Conservation (phyloP, 2,113 vertebrate genomes). For the Rynchops niger region DNA sequence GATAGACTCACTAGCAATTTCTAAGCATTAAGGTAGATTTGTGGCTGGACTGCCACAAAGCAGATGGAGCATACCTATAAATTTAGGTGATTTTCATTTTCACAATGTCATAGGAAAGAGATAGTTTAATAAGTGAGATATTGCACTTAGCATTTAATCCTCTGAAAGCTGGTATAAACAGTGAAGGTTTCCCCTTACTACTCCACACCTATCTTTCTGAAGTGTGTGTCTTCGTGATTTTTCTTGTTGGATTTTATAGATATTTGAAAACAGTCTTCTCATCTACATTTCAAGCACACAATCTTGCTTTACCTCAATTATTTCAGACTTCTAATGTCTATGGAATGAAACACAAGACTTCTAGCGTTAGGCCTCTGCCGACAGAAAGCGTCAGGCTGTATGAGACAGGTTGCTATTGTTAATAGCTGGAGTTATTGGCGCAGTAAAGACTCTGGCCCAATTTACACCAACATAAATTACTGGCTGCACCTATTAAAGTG, state of each 20-base stretch:
- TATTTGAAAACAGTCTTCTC: background rate
- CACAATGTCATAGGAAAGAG: background rate
- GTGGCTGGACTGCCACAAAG: background rate
- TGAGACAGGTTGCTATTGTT: background rate
- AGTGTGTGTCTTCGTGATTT: background rate
- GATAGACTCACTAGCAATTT: background rate
- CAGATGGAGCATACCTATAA: background rate
- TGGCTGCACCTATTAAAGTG: background rate
- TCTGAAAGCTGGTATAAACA: background rate
- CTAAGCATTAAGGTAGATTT: background rate
- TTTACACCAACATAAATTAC: background rate
- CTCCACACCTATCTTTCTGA: background rate
- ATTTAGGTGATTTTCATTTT: background rate
- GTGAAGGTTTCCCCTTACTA: background rate
- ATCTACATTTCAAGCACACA: background rate
- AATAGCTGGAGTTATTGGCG: fast-evolving
- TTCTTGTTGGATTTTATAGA: background rate
- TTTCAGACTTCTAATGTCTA: background rate
- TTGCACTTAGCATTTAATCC: background rate
- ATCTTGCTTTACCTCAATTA: background rate
- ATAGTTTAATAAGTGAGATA: background rate
- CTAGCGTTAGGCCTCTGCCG: background rate
- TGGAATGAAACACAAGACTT: background rate
- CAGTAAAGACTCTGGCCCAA: background rate
- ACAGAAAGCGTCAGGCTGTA: background rate